These are phyloP conservation scores for Morpho helenor DNA, from an alignment of 2,888 invertebrate genomes.

Conservation along the genomic window DNA sequence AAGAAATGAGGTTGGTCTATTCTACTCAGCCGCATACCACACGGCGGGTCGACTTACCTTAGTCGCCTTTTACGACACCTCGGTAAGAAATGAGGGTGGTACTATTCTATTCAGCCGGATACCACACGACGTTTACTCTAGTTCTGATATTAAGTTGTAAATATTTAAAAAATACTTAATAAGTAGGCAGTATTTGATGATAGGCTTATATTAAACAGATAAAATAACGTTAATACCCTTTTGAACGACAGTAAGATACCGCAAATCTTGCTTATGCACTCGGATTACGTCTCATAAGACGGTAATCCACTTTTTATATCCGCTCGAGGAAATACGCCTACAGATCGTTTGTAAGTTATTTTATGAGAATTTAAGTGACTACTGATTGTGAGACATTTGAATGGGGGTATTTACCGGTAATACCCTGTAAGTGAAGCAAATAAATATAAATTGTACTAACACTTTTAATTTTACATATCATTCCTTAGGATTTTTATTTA, in stretches of 20 bases:
- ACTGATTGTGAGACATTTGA: conserved; percentile 29
- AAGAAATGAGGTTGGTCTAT: too few species aligned
- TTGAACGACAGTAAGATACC: conserved; percentile 35
- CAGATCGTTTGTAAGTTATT: conserved; percentile 39
- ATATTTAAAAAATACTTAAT: too few species aligned
- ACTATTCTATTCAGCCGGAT: too few species aligned
- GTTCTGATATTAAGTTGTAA: too few species aligned
- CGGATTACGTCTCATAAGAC: conserved; percentile 52
- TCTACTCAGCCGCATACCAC: too few species aligned
- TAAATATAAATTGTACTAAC: conserved; percentile 30
- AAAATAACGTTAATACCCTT: conserved; percentile 27
- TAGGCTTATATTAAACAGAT: conserved; percentile 9
- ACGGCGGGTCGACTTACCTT: too few species aligned
- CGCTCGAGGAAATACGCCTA: conserved; percentile 46
- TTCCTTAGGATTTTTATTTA: conserved; percentile 5
- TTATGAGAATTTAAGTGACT: conserved; percentile 54
- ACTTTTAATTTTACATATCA: conserved; percentile 20
- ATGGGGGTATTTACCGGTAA: conserved; percentile 27
- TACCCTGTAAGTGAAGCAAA: conserved; percentile 26
- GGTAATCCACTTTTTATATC: conserved; percentile 65
- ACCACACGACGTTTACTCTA: too few species aligned
- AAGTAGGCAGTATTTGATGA: too few species aligned
- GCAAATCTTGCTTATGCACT: conserved; percentile 59
- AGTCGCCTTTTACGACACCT: too few species aligned
- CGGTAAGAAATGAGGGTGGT: too few species aligned